Percentiles rank a stretch among this genome's conserved stretches.
phyloP scores from a whole-genome alignment of 1,140 invertebrate species.

The Zophobas morio region DNA sequence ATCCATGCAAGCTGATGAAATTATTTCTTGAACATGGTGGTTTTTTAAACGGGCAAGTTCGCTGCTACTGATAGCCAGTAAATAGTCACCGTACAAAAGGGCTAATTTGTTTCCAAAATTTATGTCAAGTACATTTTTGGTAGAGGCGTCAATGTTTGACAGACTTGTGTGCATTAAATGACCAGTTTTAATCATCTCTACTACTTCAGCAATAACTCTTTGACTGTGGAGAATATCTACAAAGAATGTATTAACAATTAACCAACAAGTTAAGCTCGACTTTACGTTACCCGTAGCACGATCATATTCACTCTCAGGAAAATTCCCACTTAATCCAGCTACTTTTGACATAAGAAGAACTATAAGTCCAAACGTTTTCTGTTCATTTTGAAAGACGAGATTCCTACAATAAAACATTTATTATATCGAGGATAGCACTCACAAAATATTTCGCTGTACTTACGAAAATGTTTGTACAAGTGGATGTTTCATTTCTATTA shows the following conservation, averaged over 20 bases:
- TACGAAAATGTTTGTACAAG: conserved; percentile 90
- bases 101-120: conserved; percentile 96
- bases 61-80: conserved; percentile 82
- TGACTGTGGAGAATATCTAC: conserved; percentile 80
- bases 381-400: conserved; percentile 56
- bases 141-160: conserved; percentile 58
- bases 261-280: not conserved
- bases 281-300: conserved; percentile 77
- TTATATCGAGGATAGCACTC: too few relatives aligned
- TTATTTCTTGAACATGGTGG: conserved; percentile 88
- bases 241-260: conserved; percentile 21
- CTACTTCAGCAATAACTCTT: conserved; percentile 91
- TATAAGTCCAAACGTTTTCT: conserved; percentile 86
- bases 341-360: conserved; percentile 92
- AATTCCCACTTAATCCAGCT: conserved; percentile 82
- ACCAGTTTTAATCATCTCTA: conserved; percentile 97
- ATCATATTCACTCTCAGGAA: conserved; percentile 85
- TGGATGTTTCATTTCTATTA: conserved; percentile 95
- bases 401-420: conserved; percentile 54
- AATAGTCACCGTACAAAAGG: conserved; percentile 81
- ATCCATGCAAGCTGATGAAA: conserved; percentile 88
- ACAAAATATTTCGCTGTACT: too few relatives aligned
- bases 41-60: conserved; percentile 85
- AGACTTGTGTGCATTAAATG: conserved; percentile 92
- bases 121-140: conserved; percentile 79